Conservation (phyloP, 2,888 invertebrate species). For the Scaptomyza polygonia region DNA sequence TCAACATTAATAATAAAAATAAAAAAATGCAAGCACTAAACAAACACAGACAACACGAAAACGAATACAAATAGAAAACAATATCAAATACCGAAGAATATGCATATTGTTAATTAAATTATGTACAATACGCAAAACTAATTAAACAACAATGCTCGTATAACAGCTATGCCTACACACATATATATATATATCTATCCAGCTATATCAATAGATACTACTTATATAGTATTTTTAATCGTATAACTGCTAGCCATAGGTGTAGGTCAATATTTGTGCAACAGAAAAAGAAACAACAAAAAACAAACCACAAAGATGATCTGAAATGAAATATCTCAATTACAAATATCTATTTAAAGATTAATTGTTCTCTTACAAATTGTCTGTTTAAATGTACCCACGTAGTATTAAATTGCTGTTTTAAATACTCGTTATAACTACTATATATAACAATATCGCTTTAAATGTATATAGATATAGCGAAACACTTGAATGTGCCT, state of each 20-base stretch:
- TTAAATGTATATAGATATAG: constrained; percentile 20
- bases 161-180: constrained; percentile 58
- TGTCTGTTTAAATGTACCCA: constrained; percentile 66
- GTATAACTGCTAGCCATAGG: constrained; percentile 37
- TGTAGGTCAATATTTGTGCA: constrained; percentile 65
- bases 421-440: constrained; percentile 37
- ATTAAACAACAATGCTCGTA: constrained; percentile 62
- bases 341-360: constrained; percentile 32
- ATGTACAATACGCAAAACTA: constrained; percentile 59
- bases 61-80: constrained; percentile 30
- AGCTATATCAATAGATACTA: constrained; percentile 51
- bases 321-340: constrained; percentile 31
- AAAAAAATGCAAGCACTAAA: constrained; percentile 46
- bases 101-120: constrained; percentile 67
- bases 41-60: constrained; percentile 35
- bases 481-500: constrained; percentile 58
- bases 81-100: constrained; percentile 57
- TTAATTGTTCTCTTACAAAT: constrained; percentile 33
- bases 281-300: constrained; percentile 22
- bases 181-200: constrained; percentile 21
- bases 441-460: constrained; percentile 35
- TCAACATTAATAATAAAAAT: constrained; percentile 1
- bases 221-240: constrained; percentile 38
- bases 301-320: constrained; percentile 6
- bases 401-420: constrained; percentile 38